Percentiles rank a stretch among this genome's conserved stretches.
These are phyloP conservation scores for Drosophila paulistorum DNA, from an alignment of 1,140 invertebrate genomes.

Conservation along the genomic window DNA sequence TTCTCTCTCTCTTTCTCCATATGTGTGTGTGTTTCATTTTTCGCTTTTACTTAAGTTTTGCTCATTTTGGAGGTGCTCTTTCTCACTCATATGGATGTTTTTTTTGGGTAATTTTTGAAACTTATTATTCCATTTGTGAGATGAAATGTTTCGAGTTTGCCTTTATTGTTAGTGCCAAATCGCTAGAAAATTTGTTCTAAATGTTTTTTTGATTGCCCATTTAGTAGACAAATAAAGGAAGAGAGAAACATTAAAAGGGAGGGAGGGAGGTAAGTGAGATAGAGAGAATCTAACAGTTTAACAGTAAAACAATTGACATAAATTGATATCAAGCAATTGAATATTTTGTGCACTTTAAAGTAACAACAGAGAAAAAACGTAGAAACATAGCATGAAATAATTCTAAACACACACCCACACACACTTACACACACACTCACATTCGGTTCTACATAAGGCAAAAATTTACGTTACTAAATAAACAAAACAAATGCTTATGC, in stretches of 20 bases:
- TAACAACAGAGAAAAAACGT: constrained; percentile 6
- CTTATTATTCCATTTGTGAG: constrained; percentile 43
- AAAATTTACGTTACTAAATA: constrained; percentile 37
- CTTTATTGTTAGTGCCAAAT: constrained; percentile 43
- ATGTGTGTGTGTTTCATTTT: background rate
- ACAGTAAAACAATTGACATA: constrained; percentile 13
- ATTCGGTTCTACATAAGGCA: constrained; percentile 22
- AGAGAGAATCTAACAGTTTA: background rate
- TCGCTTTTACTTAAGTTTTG: constrained; percentile 5
- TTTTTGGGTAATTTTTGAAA: constrained; percentile 39
- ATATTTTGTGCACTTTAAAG: background rate
- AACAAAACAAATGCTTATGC: constrained; percentile 40
- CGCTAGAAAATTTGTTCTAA: constrained; percentile 45
- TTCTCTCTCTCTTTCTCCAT: background rate
- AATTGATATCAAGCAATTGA: constrained; percentile 2
- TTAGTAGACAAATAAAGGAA: background rate
- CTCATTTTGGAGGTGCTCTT: constrained; percentile 16
- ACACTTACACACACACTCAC: background rate
- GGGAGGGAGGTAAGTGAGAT: no score
- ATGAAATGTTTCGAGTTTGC: constrained; percentile 45
- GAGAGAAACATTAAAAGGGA: background rate
- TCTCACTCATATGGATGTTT: background rate
- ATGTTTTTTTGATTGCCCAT: constrained; percentile 31
- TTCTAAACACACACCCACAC: background rate
- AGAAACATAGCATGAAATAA: background rate